These are phyloP conservation scores for Champsocephalus gunnari DNA, from an alignment of 2,797 vertebrate genomes.

Conservation along the genomic window DNA sequence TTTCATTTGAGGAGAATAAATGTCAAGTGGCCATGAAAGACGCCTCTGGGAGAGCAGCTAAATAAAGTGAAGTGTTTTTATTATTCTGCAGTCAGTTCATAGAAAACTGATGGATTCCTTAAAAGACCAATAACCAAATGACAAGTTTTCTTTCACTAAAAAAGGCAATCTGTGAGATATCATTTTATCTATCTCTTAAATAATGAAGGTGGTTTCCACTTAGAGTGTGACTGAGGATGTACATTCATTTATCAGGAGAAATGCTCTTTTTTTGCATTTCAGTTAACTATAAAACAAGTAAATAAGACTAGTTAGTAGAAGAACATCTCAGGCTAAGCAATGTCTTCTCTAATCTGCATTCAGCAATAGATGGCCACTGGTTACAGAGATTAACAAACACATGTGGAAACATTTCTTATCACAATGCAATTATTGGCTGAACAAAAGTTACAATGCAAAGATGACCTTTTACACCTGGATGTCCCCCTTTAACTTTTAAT, in stretches of 20 bases:
- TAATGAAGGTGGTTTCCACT: background rate
- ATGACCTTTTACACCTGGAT: background rate
- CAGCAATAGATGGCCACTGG: background rate
- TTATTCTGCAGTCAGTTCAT: background rate
- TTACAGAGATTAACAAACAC: background rate
- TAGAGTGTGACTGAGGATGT: background rate
- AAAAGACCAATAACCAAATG: background rate
- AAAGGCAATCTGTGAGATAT: background rate
- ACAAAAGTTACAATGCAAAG: background rate
- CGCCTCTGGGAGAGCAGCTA: background rate
- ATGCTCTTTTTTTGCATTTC: background rate
- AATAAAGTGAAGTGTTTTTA: background rate
- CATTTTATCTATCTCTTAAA: background rate
- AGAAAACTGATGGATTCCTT: background rate
- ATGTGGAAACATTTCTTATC: background rate
- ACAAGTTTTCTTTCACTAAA: background rate
- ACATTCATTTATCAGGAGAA: background rate
- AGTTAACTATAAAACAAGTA: background rate
- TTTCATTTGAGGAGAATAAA: no score
- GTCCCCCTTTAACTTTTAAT: no score
- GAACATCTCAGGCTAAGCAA: background rate
- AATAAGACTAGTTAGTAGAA: background rate
- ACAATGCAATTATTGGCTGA: background rate
- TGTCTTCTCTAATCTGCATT: background rate
- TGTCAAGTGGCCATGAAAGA: no score